phyloP scores from a whole-genome alignment of 1,140 invertebrate species.

The Acyrthosiphon pisum region DNA sequence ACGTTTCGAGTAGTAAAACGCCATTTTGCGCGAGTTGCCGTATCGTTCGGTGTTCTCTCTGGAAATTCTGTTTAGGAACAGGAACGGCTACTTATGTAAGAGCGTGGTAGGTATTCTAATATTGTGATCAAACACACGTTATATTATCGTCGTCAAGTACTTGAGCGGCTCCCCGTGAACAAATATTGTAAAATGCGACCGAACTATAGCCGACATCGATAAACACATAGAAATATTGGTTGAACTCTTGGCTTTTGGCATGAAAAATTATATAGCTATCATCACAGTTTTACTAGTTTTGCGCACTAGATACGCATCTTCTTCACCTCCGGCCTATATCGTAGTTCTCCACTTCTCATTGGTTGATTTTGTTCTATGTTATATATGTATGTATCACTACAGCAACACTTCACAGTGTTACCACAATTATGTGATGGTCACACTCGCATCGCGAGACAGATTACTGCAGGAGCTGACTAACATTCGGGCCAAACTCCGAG shows the following conservation, averaged over 20 bases:
- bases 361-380: too few relatives aligned
- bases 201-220: neutral
- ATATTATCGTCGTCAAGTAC: neutral
- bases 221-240: neutral
- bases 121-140: neutral
- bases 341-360: too few relatives aligned
- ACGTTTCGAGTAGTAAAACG: slow-evolving; percentile 19
- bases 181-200: neutral
- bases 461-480: neutral
- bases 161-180: neutral
- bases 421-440: neutral
- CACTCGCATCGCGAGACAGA: neutral
- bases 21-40: neutral
- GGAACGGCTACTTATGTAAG: neutral
- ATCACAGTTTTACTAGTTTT: too few relatives aligned
- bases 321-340: too few relatives aligned
- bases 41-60: neutral
- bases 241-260: too few relatives aligned
- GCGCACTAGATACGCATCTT: too few relatives aligned
- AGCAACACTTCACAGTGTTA: too few relatives aligned
- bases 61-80: neutral
- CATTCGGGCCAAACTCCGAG: neutral
- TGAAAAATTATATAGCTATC: too few relatives aligned
- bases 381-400: too few relatives aligned
- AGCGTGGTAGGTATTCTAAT: neutral